Evolutionary conservation across 1,140 invertebrate species (phyloP), one percentile per base, ranked within the genome.

Genomic region (Ostrea denselamellosa): DNA sequence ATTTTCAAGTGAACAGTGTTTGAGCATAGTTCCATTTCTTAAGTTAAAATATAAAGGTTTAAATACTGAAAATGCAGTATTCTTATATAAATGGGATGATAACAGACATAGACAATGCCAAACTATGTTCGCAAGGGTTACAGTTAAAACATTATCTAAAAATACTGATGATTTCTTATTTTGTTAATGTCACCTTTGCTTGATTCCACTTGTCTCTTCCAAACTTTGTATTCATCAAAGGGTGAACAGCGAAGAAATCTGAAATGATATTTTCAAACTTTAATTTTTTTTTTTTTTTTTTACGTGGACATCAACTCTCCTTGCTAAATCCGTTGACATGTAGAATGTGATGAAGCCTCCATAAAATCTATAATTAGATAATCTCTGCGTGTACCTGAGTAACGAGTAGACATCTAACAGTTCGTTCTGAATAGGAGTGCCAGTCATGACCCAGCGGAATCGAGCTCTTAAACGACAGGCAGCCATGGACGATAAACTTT

Each of bases 351-450:
- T 44, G 34, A 44, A 44, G 34, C 34, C 1, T 44, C 2, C 5
- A 44, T 44, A 44, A 44, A 5, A 44, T 44, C 34, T 44, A 44
- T 44, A 44, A 2, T 5, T 44, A 5, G 5, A 8, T 28, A 82
- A 7, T 44, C 34, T 82, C 14, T 85, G 56, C 44, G 1, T 86
- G 58, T 85, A 95, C 93, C 93, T 97, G 0, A 99, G 93, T 25
- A 99, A 94, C 0, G 98, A 97, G 95, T 97, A 99, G 25, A 99
- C 95, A 95, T 99, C 98, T 62, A 97, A 93, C 92, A 98, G 97
- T 93, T 98, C 97, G 93, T 99, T 99, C 90, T 99, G 98, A 85
- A 99, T 97, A 0, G 98, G 98, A 0, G 98, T 99, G 14, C 98
- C 98, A 9, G 98, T 98, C 0, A 99, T 95, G 0, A 96, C 97